These are phyloP conservation scores for Morelia viridis DNA, from an alignment of 2,797 vertebrate species.

Conservation along the genomic window DNA sequence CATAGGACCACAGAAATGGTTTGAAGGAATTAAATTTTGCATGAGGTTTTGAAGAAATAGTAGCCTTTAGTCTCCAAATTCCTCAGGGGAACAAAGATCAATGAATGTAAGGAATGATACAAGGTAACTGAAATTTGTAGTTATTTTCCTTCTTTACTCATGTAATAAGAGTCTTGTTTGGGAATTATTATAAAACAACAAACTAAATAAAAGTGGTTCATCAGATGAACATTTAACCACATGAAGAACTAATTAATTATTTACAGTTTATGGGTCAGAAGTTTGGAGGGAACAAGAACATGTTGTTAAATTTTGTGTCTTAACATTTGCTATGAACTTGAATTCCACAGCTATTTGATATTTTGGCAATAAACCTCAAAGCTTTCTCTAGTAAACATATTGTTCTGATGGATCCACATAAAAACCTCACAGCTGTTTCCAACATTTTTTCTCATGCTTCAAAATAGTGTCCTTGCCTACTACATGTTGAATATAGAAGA, in stretches of 20 bases:
- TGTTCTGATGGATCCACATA: conserved; percentile 10
- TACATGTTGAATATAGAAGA: not conserved
- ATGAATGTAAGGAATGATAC: not conserved
- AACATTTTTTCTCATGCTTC: not conserved
- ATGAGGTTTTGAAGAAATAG: not conserved
- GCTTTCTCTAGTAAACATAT: not conserved
- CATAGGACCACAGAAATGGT: not conserved
- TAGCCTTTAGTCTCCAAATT: not conserved
- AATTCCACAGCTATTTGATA: conserved; percentile 10
- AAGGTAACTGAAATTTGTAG: not conserved
- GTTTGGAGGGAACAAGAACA: conserved; percentile 19
- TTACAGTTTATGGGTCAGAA: not conserved
- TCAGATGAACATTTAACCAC: not conserved
- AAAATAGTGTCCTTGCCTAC: not conserved
- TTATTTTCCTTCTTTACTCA: not conserved
- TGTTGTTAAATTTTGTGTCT: conserved; percentile 15
- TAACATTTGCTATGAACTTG: conserved; percentile 16
- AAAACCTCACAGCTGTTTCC: conserved; percentile 25
- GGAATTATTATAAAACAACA: not conserved
- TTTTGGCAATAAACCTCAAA: conserved; percentile 17
- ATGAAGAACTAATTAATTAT: conserved; percentile 8
- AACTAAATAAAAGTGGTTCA: not conserved
- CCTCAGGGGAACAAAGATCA: not conserved
- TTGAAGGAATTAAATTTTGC: not conserved
- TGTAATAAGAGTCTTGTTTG: not conserved